Percentiles rank a stretch among this genome's conserved stretches.
These are phyloP conservation scores for Temnothorax unifasciatus DNA, from an alignment of 2,888 invertebrate genomes.

Conservation along the genomic window DNA sequence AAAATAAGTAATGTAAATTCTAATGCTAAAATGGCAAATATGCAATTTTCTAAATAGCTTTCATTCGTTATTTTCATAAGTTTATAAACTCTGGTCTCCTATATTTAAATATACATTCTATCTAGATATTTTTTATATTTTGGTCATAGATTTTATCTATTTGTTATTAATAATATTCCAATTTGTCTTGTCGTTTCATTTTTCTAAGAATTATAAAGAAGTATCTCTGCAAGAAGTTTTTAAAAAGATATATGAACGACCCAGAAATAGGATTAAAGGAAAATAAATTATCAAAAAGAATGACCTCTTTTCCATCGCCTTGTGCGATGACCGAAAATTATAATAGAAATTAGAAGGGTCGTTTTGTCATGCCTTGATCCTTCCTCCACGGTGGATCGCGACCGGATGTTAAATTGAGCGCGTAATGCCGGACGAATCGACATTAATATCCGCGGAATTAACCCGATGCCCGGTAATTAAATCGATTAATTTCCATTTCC, in stretches of 20 bases:
- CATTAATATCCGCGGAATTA: constrained; percentile 68
- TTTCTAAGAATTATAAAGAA: constrained; percentile 61
- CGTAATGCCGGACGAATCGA: constrained; percentile 57
- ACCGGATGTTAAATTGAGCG: constrained; percentile 67
- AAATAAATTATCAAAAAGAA: constrained; percentile 50
- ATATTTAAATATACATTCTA: background rate
- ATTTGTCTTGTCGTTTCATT: constrained; percentile 2
- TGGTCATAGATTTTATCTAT: background rate
- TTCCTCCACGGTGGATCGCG: constrained; percentile 35
- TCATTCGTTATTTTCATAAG: background rate
- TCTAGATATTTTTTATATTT: background rate
- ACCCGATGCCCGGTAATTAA: constrained; percentile 59
- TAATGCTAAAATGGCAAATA: background rate
- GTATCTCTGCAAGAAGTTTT: constrained; percentile 49
- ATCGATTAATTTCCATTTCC: constrained; percentile 58
- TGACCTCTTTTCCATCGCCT: constrained; percentile 47
- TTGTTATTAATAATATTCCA: background rate
- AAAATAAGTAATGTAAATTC: background rate
- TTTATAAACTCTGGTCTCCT: background rate
- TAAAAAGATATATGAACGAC: background rate
- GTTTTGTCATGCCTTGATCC: constrained; percentile 5
- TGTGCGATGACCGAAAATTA: constrained; percentile 58
- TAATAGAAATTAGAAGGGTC: constrained; percentile 60
- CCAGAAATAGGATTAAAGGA: constrained; percentile 23
- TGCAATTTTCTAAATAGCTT: background rate